Evolutionary conservation across 1,140 invertebrate genomes (phyloP).

Genomic region (Drosophila neocordata): DNA sequence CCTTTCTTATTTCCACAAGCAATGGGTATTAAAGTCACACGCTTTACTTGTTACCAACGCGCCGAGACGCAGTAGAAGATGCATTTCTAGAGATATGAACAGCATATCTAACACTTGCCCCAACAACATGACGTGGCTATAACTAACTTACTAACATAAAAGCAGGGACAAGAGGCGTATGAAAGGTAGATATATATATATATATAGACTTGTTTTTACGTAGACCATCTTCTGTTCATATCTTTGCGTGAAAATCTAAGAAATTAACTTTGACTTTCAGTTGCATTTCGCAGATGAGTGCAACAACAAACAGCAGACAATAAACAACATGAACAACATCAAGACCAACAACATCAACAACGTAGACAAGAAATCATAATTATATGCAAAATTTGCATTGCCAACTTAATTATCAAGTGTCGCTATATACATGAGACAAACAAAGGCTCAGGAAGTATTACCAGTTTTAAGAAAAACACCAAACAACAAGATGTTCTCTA

Average conservation of each 20-base stretch:
- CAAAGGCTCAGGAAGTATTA: constrained; percentile 59
- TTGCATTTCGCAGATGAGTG: constrained; percentile 69
- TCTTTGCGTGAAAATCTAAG: constrained; percentile 70
- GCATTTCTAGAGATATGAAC: constrained; percentile 5
- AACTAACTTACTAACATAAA: background rate
- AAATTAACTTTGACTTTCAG: constrained; percentile 80
- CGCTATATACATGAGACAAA: constrained; percentile 21
- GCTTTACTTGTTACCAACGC: constrained; percentile 3
- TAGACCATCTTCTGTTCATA: constrained; percentile 27
- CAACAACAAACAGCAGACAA: constrained; percentile 48
- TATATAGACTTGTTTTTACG: background rate
- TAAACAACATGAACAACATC: constrained; percentile 53
- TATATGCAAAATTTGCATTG: constrained; percentile 68
- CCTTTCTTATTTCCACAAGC: background rate
- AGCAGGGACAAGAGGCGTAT: constrained; percentile 7
- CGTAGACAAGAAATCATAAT: constrained; percentile 65
- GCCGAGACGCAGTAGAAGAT: constrained; percentile 5
- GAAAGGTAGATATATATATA: background rate
- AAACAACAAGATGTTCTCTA: constrained; percentile 36
- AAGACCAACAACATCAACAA: constrained; percentile 29
- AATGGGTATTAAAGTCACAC: constrained; percentile 2
- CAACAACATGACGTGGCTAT: background rate
- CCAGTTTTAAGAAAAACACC: background rate
- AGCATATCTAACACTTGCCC: constrained; percentile 29
- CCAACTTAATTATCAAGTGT: constrained; percentile 71